phyloP scores from a whole-genome alignment of 2,113 vertebrate species.

The Oncorhynchus tshawytscha region DNA sequence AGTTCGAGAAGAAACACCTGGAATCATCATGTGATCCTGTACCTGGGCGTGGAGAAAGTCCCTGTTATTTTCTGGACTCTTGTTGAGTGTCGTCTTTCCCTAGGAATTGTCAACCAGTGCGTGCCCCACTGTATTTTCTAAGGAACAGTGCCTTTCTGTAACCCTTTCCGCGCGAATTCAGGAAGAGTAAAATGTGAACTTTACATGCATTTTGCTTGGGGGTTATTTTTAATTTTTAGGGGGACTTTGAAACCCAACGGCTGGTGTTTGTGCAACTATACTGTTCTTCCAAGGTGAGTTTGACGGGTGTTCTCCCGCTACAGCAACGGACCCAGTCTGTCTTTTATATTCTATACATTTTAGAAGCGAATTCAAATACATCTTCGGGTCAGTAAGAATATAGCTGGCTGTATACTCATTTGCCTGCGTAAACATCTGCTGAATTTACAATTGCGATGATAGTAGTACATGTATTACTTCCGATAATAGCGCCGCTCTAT shows the following conservation, averaged over 20 bases:
- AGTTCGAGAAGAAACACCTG: constrained; percentile 64
- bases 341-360: neutral
- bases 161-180: constrained; percentile 13
- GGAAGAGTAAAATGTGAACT: constrained; percentile 68
- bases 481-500: no score
- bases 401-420: no score
- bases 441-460: no score
- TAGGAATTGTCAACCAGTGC: constrained; percentile 27
- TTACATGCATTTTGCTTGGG: constrained; percentile 36
- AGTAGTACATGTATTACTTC: no score
- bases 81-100: constrained; percentile 44
- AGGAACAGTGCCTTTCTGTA: constrained; percentile 62
- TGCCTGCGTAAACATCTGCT: no score
- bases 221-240: constrained; percentile 41
- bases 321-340: neutral
- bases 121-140: constrained; percentile 10
- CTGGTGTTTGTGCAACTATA: constrained; percentile 38
- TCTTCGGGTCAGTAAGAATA: no score
- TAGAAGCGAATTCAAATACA: no score
- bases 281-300: constrained; percentile 70
- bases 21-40: constrained; percentile 73
- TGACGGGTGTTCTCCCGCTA: constrained; percentile 8
- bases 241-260: constrained; percentile 32
- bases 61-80: constrained; percentile 41
- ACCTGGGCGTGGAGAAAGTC: constrained; percentile 79